Base-by-base conservation (phyloP, 1,140 invertebrate genomes). In the Himalopsyche phryganea region DNA sequence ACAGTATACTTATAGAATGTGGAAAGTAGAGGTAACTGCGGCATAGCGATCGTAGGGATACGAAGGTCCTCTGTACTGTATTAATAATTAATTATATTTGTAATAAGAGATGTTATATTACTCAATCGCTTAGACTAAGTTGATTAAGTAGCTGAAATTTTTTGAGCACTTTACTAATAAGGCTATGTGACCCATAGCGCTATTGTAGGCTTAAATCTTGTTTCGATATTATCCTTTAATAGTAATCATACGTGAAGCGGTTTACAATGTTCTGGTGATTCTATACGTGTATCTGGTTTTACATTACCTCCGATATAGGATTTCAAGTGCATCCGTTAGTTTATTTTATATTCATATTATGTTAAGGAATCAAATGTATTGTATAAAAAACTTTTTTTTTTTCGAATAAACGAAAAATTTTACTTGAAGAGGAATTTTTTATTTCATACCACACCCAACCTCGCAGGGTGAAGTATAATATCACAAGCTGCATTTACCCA, bases 381-480 rank as follows among this genome's bases (percentile, higher is more conserved):
- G 54, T 57, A 56, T 56, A 57, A 50, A 57, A 45, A 47, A 44
- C 47, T 32, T 50, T 57, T 57, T 57, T 56, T 56, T 56, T 41
- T 57, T 57, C 54, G 33, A 57, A 57, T 57, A 57, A 57, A 57
- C 38, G 44, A 35, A 57, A 57, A 44, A 57, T 50, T 50, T 57
- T 57, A 57, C 54, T 57, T 57, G 47, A 50, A 44, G 19, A 20
- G 9, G 17, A 6, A 28, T 28, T 23, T 49, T 56, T 56, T 57
- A 50, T 57, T 57, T 50, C 17, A 2, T 48, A 6, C 32, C 9
- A 2, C 15, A 48, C 19, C 2, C 14, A 45, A 45, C 6, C 6
- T 5, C 4, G 2, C 9, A 11, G 9, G 15, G 6, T 11, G 6
- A 42, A 9, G 15, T 14, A 6, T 11, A 9, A 42, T 9, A 14